Evolutionary conservation across 2,888 invertebrate species (phyloP), one percentile per base, ranked within the genome.

Genomic region (Apotomis betuletana): DNA sequence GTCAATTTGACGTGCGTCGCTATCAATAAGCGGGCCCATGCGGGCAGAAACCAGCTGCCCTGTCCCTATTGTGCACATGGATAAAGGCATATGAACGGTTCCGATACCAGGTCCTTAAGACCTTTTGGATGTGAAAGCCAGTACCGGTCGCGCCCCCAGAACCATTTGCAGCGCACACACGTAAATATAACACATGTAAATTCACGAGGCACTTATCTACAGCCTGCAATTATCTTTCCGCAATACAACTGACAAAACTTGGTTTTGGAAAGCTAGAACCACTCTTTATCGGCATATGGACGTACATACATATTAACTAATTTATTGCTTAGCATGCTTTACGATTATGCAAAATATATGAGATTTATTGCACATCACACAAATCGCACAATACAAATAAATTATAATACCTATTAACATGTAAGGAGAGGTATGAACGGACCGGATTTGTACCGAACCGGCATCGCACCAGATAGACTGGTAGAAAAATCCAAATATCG

Each of bases 1-100:
- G 69, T 69, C 69, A 69, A 69, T 67, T 67, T 38, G 67, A 59
- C 54, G 69, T 55, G 61, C 55, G 60, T 49, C 61, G 62, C 62
- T 38, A 69, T 62, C 69, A 64, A 64, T 55, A 62, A 69, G 54
- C 46, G 9, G 51, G 67, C 41, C 36, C 64, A 73, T 73, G 73
- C 73, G 73, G 73, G 73, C 67, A 61, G 54, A 10, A 58, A 55
- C 54, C 60, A 49, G 61, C 49, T 27, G 49, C 49, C 44, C 49
- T 9, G 59, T 41, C 59, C 15, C 8, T 41, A 10, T 13, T 41
- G 27, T n/a, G 10, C 27, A 36, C 15, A 10, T 44, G 49, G 5
- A 8, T 6, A 12, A 49, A 27, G 27, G 12, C 27, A 27, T 38
- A n/a, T 8, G 6, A 36, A n/a, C 38, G 38, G n/a, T 58, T 58